Evolutionary conservation across 2,113 vertebrate genomes (phyloP).

Genomic region (Pseudorhombus dupliciocellatus): DNA sequence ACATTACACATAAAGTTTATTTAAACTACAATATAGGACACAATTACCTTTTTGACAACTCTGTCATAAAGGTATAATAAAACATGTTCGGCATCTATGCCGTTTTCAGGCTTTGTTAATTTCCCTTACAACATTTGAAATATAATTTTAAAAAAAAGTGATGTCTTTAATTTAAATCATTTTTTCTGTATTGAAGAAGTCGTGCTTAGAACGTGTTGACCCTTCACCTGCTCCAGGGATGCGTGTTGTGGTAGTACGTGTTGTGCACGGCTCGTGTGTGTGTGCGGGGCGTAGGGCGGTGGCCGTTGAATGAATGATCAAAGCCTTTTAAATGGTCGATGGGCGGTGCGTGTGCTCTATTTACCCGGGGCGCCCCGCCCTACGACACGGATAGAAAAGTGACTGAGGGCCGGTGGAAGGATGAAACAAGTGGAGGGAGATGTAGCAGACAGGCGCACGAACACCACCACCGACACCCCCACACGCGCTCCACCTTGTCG

Average conservation of each 20-base stretch:
- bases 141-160: too few relatives aligned
- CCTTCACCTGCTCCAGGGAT: too few relatives aligned
- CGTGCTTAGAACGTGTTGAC: too few relatives aligned
- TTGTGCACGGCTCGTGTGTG: conserved; percentile 39
- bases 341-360: conserved; percentile 69
- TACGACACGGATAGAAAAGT: conserved; percentile 68
- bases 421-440: conserved; percentile 77
- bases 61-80: too few relatives aligned
- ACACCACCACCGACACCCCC: conserved; percentile 14
- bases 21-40: too few relatives aligned
- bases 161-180: too few relatives aligned
- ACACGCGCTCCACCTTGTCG: conserved; percentile 36
- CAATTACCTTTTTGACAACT: too few relatives aligned
- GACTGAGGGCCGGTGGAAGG: conserved; percentile 62
- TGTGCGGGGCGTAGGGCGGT: conserved; percentile 72
- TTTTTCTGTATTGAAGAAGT: too few relatives aligned
- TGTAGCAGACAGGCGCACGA: conserved; percentile 62
- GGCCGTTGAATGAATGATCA: conserved; percentile 75
- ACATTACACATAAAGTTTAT: too few relatives aligned
- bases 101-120: too few relatives aligned
- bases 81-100: too few relatives aligned
- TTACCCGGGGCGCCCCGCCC: conserved; percentile 74
- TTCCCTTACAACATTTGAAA: too few relatives aligned
- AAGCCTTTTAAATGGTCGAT: conserved; percentile 58
- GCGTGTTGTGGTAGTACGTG: background rate